These are phyloP conservation scores for Enteromius argenteus DNA, from an alignment of 2,797 vertebrate genomes.

Conservation along the genomic window DNA sequence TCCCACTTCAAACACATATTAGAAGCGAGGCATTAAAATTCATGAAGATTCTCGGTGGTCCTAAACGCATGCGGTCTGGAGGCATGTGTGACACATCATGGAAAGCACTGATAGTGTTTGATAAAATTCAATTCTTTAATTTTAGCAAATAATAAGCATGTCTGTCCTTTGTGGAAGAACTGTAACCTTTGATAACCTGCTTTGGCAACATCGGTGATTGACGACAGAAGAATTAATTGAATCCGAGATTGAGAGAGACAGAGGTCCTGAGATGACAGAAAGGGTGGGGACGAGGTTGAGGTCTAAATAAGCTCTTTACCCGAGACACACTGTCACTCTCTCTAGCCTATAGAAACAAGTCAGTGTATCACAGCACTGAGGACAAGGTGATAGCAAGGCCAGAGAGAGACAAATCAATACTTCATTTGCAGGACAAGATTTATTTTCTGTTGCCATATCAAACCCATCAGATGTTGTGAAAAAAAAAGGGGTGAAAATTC, in stretches of 20 bases:
- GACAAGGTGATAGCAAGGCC: conserved; percentile 64
- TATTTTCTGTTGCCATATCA: conserved; percentile 58
- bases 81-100: conserved; percentile 40
- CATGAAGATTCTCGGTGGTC: conserved; percentile 56
- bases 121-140: conserved; percentile 24
- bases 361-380: conserved; percentile 52
- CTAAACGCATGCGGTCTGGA: conserved; percentile 44
- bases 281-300: conserved; percentile 49
- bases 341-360: conserved; percentile 51
- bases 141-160: conserved; percentile 10
- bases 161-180: conserved; percentile 18
- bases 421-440: conserved; percentile 64
- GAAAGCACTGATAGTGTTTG: conserved; percentile 48
- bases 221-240: conserved; percentile 62
- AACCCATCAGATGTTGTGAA: conserved; percentile 57
- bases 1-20: conserved; percentile 56
- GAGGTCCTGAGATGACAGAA: conserved; percentile 59
- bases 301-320: conserved; percentile 60
- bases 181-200: conserved; percentile 56
- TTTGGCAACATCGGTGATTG: conserved; percentile 61
- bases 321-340: conserved; percentile 45
- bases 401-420: conserved; percentile 64
- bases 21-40: conserved; percentile 63
- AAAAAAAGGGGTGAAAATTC: conserved; percentile 44
- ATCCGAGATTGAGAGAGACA: conserved; percentile 58